Conservation (phyloP, 1,140 invertebrate genomes). For the Grapholita molesta region DNA sequence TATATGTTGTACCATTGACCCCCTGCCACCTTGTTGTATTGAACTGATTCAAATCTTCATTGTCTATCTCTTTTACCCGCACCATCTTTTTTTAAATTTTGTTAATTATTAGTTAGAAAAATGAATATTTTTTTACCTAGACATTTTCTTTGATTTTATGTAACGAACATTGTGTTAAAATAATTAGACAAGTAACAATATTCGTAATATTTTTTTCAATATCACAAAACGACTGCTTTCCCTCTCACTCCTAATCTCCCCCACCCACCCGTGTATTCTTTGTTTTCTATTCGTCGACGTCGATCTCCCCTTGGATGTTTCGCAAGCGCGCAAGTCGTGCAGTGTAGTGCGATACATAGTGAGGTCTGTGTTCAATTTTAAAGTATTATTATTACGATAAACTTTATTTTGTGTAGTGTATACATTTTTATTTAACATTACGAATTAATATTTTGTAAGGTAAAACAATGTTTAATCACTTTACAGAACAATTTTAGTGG, state of each 20-base stretch:
- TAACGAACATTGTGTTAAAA: neutral
- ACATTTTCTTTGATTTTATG: neutral
- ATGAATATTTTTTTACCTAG: neutral
- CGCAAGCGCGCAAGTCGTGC: neutral
- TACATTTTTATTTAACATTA: neutral
- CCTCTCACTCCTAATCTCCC: neutral
- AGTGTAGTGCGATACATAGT: slow-evolving; percentile 9
- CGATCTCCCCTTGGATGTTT: slow-evolving; percentile 1
- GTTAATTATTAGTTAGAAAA: neutral
- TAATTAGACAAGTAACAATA: neutral
- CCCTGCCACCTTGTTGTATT: neutral
- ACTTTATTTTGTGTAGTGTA: neutral
- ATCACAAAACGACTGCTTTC: neutral
- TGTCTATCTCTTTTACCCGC: slow-evolving; percentile 2
- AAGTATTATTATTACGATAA: neutral
- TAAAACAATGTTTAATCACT: neutral
- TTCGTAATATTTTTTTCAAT: neutral
- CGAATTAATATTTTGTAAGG: neutral
- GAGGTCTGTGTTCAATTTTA: slow-evolving; percentile 11
- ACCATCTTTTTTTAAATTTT: neutral
- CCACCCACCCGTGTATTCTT: slow-evolving; percentile 3
- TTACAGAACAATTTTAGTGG: neutral
- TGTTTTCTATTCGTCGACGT: slow-evolving; percentile 13
- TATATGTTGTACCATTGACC: neutral
- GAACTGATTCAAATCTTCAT: neutral